A percentile compares a stretch with the other conserved stretches of the same genome.
These are phyloP conservation scores for Pollenia amentaria DNA, from an alignment of 2,888 invertebrate species.

Conservation along the genomic window DNA sequence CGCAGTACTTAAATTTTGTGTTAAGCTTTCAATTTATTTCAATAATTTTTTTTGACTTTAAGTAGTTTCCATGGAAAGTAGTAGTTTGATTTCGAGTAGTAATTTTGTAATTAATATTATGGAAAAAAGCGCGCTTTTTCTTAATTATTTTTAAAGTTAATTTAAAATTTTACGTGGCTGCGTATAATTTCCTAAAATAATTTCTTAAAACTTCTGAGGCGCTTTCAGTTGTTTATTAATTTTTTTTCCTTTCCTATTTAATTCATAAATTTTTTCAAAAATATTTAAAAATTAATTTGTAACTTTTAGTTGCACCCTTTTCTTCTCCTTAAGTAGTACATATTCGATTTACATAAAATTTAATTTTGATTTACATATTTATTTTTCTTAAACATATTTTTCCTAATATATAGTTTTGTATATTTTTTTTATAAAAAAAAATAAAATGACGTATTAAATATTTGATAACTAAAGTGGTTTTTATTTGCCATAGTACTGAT, in stretches of 20 bases:
- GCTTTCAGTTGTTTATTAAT: constrained; percentile 71
- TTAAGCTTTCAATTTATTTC: constrained; percentile 15
- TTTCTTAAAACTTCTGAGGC: constrained; percentile 65
- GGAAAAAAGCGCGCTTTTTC: constrained; percentile 72
- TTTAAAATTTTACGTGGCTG: constrained; percentile 57
- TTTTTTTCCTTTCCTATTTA: constrained; percentile 18
- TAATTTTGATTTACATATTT: constrained; percentile 52
- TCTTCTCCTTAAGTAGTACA: constrained; percentile 28
- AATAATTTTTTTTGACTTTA: constrained; percentile 25
- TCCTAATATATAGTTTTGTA: constrained; percentile 48
- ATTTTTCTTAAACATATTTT: constrained; percentile 31
- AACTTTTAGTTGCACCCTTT: constrained; percentile 64
- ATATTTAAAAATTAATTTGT: constrained; percentile 35
- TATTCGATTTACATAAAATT: constrained; percentile 24
- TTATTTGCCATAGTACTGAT: too few relatives aligned
- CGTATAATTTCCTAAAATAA: constrained; percentile 56
- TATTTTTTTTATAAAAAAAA: constrained; percentile 61
- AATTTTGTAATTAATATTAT: not conserved
- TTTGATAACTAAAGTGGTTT: constrained; percentile 37
- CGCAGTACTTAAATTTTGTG: constrained; percentile 52
- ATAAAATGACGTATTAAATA: constrained; percentile 72
- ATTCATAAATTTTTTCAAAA: constrained; percentile 6
- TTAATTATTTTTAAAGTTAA: constrained; percentile 22
- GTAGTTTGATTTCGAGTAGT: constrained; percentile 28
- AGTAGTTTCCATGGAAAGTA: constrained; percentile 63